Evolutionary conservation across 2,888 invertebrate species (phyloP).

Genomic region (Lochmaea crataegi): DNA sequence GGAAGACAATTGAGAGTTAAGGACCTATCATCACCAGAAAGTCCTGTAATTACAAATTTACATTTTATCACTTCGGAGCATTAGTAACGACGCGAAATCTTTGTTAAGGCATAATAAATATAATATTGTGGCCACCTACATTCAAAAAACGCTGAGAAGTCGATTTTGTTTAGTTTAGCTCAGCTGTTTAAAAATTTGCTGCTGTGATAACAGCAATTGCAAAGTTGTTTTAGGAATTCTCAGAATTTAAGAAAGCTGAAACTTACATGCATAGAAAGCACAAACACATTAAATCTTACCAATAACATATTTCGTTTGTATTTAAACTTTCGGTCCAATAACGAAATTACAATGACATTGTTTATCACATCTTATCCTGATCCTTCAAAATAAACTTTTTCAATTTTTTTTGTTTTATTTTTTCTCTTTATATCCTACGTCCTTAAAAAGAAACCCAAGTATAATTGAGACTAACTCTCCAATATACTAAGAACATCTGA

Average conservation of each 20-base stretch:
- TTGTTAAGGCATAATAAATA: not conserved
- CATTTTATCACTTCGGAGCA: no score
- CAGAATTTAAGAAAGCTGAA: not conserved
- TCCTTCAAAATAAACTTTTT: not conserved
- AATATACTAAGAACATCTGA: constrained; percentile 23
- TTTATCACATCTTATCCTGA: not conserved
- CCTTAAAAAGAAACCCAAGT: not conserved
- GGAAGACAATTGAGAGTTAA: no score
- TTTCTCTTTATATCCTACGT: not conserved
- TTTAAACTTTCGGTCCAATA: not conserved
- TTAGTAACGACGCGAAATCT: no score
- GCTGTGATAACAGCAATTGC: not conserved
- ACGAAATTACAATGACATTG: not conserved
- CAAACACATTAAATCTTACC: no score
- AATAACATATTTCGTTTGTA: no score
- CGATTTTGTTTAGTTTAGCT: not conserved
- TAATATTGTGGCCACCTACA: not conserved
- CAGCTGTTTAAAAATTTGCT: not conserved
- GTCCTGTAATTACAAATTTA: not conserved
- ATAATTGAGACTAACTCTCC: constrained; percentile 20
- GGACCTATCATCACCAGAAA: no score
- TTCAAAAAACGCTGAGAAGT: not conserved
- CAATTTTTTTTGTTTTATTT: not conserved
- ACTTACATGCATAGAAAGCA: no score
- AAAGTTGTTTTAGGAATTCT: not conserved